Base-by-base conservation (phyloP, 23 tunicate genomes). In the Ascidia mentula region DNA sequence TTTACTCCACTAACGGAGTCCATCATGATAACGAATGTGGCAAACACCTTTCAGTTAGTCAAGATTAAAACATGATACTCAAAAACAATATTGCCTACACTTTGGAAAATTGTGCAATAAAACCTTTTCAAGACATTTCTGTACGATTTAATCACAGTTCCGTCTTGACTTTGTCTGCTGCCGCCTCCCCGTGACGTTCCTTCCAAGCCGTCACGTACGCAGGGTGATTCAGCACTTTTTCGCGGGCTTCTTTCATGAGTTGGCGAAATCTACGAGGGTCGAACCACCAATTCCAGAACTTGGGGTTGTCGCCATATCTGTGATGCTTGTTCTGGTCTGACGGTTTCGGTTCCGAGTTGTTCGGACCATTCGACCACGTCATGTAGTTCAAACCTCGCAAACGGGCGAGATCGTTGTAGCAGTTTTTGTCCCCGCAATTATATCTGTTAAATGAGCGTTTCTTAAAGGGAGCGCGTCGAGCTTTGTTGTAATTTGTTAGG, bases 201-300 rank as follows among this genome's bases (percentile, higher is more conserved):
- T 76, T 65, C 75, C 39, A 32, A 34, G 81, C 75, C 31, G 38
- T 18, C 38, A 45, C 31, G 61, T 32, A 83, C 31, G 31, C 32
- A 12, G 38, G 65, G 40, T 79, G 81, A 20, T 46, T 71, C 38
- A 72, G 76, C 75, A 90, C 83, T 28, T 39, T 26, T 9, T 79
- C 72, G 34, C 73, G 39, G 0, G 97, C 97, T 65, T 59, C 59
- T 22, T n/a, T 24, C 3, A 92, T 72, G 34, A 92, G 71, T 18
- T 38, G 32, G 30, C 69, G 65, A 72, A 93, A 93, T 35, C 77
- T 79, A 13, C 80, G 37, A 18, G 84, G 81, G 45, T 93, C 93
- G 59, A 93, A 93, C 38, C 84, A 53, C 93, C 93, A 93, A 60
- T 93, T 93, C 98, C 98, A 93, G 77, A 93, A 93, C 80, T 93